Evolutionary conservation across 30 jellyfish, hydroid and myxozoan genomes (phyloP).

Genomic region (Aurelia aurita complex sp. Pacific): DNA sequence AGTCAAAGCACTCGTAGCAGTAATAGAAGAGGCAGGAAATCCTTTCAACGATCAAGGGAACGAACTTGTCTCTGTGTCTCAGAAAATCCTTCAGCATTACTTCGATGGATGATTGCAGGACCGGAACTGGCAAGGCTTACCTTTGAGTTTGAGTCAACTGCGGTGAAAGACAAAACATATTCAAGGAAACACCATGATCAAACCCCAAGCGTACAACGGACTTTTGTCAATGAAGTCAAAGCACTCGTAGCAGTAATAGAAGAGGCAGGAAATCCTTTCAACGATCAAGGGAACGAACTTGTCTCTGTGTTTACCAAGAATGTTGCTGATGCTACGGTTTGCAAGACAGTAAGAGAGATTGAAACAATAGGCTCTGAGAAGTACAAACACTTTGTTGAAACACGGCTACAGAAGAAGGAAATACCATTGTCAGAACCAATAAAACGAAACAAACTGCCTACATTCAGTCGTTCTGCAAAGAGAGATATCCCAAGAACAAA

Average conservation of each 20-base stretch:
- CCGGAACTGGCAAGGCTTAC: conserved; percentile 38
- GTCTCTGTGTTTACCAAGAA: not conserved
- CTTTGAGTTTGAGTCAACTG: conserved; percentile 24
- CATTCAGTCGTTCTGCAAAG: too few relatives aligned
- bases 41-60: conserved; percentile 34
- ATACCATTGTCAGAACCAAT: not conserved
- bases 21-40: conserved; percentile 31
- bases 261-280: conserved; percentile 48
- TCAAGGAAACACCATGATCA: conserved; percentile 33
- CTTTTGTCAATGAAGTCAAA: not conserved
- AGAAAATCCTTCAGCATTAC: conserved; percentile 31
- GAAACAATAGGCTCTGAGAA: conserved; percentile 9
- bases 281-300: conserved; percentile 19
- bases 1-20: conserved; percentile 9
- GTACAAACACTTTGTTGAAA: conserved; percentile 15
- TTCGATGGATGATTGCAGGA: conserved; percentile 55
- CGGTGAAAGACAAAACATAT: not conserved
- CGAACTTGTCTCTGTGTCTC: conserved; percentile 9
- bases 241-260: conserved; percentile 12
- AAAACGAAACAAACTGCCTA: not conserved
- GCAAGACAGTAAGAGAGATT: not conserved
- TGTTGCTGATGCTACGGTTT: conserved; percentile 1
- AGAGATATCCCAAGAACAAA: too few relatives aligned
- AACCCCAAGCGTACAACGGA: not conserved
- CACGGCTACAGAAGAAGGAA: not conserved